phyloP scores from a whole-genome alignment of 2,888 invertebrate species.

The Acleris holmiana region DNA sequence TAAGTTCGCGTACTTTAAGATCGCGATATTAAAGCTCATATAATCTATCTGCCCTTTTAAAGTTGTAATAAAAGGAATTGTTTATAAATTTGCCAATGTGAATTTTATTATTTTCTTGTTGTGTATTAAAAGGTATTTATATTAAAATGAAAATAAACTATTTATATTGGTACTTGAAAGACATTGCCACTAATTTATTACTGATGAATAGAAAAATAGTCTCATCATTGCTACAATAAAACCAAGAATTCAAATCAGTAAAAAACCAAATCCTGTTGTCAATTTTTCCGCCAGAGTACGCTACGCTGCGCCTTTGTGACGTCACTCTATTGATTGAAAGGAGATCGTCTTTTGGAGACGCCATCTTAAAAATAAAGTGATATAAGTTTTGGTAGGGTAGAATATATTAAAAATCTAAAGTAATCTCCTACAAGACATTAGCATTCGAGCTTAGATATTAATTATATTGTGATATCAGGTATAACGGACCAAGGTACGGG shows the following conservation, averaged over 20 bases:
- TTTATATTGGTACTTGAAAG: too few species aligned
- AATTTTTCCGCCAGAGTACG: constrained; percentile 61
- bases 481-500: constrained; percentile 92
- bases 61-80: too few species aligned
- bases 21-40: too few species aligned
- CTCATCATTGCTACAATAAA: neutral
- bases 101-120: too few species aligned
- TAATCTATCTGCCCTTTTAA: too few species aligned
- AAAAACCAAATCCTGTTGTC: constrained; percentile 24
- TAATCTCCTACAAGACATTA: constrained; percentile 75
- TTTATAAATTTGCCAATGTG: too few species aligned
- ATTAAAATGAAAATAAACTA: too few species aligned
- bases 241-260: constrained; percentile 13
- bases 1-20: too few species aligned
- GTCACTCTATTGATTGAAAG: constrained; percentile 80
- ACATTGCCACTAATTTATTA: too few species aligned
- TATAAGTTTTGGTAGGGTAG: constrained; percentile 86
- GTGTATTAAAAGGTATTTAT: too few species aligned
- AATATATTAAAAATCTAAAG: constrained; percentile 79
- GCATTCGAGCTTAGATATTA: constrained; percentile 72
- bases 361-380: constrained; percentile 84
- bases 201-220: too few species aligned
- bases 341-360: constrained; percentile 82
- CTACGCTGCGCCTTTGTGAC: constrained; percentile 79
- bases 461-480: constrained; percentile 84